Evolutionary conservation across 2,888 invertebrate species (phyloP).

Genomic region (Leucoma salicis): DNA sequence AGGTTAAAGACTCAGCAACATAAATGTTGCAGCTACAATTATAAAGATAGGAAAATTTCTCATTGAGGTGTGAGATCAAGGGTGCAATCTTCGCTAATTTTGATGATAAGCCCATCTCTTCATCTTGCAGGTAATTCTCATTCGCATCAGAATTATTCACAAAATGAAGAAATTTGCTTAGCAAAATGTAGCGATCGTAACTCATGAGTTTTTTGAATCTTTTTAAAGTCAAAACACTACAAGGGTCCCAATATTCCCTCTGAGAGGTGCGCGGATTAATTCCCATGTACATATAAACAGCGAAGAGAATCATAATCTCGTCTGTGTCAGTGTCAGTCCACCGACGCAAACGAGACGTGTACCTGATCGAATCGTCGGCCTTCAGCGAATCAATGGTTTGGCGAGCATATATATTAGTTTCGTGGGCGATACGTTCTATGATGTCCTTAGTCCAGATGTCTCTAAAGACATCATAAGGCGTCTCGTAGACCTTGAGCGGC

Average conservation of each 20-base stretch:
- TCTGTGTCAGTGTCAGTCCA: slow-evolving; percentile 23
- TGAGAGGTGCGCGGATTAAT: slow-evolving; percentile 12
- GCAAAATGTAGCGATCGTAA: slow-evolving; percentile 17
- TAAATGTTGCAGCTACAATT: slow-evolving; percentile 7
- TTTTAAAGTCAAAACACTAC: slow-evolving; percentile 13
- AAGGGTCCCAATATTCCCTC: slow-evolving; percentile 20
- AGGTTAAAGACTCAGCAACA: slow-evolving; percentile 24
- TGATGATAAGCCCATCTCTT: background rate
- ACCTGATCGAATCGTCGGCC: background rate
- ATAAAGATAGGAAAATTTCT: background rate
- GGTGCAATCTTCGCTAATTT: slow-evolving; percentile 2
- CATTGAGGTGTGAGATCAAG: background rate
- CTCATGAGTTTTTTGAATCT: slow-evolving; percentile 17
- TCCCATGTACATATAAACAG: slow-evolving; percentile 24
- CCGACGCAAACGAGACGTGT: slow-evolving; percentile 15
- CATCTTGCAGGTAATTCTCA: slow-evolving; percentile 2
- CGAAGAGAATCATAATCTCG: slow-evolving; percentile 25
- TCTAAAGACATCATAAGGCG: slow-evolving; percentile 24
- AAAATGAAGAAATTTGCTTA: slow-evolving; percentile 27
- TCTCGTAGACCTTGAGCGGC: slow-evolving; percentile 17
- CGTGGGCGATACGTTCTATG: slow-evolving; percentile 21
- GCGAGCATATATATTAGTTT: slow-evolving; percentile 31
- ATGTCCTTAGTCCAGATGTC: slow-evolving; percentile 22
- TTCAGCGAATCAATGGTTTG: slow-evolving; percentile 20
- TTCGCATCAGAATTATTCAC: slow-evolving; percentile 13